Conservation (phyloP, 1,140 invertebrate genomes). For the Drosophila suzukii region DNA sequence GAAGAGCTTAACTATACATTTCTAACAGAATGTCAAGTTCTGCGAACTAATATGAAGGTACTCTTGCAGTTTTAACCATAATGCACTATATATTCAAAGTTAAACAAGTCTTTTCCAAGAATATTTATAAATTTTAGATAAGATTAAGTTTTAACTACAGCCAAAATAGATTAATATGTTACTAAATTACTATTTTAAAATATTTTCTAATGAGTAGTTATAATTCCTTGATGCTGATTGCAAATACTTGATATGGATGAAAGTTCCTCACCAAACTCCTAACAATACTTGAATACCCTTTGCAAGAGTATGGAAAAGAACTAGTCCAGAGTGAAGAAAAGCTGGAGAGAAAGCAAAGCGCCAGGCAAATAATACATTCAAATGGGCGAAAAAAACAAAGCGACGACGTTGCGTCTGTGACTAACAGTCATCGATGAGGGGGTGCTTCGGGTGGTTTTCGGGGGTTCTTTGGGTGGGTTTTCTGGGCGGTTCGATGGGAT, state of each 20-base stretch:
- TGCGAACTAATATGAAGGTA: too few species aligned
- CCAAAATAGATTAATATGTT: too few species aligned
- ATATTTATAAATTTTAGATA: too few species aligned
- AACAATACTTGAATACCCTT: neutral
- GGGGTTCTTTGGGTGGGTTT: neutral
- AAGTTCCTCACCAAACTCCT: neutral
- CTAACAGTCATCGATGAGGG: constrained; percentile 61
- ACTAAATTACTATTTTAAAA: too few species aligned
- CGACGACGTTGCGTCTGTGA: constrained; percentile 76
- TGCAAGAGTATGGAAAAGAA: constrained; percentile 13
- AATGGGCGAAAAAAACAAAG: constrained; percentile 67
- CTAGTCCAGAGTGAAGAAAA: constrained; percentile 34
- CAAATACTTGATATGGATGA: neutral
- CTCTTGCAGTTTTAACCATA: too few species aligned
- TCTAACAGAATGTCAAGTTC: too few species aligned
- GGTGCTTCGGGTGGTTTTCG: neutral
- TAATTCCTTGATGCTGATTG: neutral
- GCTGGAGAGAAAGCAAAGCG: constrained; percentile 35
- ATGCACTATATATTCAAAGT: too few species aligned
- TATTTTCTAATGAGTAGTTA: too few species aligned
- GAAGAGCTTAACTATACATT: too few species aligned
- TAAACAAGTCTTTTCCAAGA: too few species aligned
- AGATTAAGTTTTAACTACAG: too few species aligned
- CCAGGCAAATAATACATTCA: constrained; percentile 34
- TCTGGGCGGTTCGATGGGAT: neutral